Base-by-base conservation (phyloP, 2,797 vertebrate genomes). In the Microcaecilia unicolor region DNA sequence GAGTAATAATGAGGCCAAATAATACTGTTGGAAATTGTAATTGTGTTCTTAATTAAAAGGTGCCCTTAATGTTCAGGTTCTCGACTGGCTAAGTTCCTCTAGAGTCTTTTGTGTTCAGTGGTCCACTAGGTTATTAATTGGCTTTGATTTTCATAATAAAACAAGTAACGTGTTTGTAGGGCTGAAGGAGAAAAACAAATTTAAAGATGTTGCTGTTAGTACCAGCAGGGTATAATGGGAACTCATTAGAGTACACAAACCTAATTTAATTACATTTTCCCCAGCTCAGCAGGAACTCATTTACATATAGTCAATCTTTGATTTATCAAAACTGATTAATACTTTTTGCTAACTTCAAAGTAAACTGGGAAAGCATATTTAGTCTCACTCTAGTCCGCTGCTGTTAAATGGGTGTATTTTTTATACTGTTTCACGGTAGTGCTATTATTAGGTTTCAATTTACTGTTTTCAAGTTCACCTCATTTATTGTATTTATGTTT, bases 231-330 rank as follows among this genome's bases (percentile, higher is more conserved):
- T 69, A 38, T 50, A 65, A 65, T 63, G 36, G 56, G 44, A 63
- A 34, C 65, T 69, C 58, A 65, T 67, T 71, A 63, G 31, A n/a
- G 20, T 60, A 58, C 56, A 60, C 32, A 60, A 61, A 49, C 42
- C 51, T 64, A 46, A 64, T 64, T 64, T 64, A 67, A 69, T 67
- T 67, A 61, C 55, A 43, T 59, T 51, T 62, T 61, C 58, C 46
- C 37, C 46, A 31, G 30, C 56, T 61, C 55, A 37, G 51, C 12
- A 5, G 55, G 55, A 43, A 18, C 34, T 70, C 46, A 52, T 61
- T 31, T 58, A 32, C 44, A 46, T 41, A 21, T 18, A n/a, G 58
- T 39, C 32, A 25, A 34, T 18, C 42, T 6, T 26, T 48, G 41
- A 16, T 37, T 51, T 39, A 31, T 51, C 34, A 33, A 49, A 51